These are phyloP conservation scores for Liparis tanakae DNA, from an alignment of 2,797 vertebrate genomes.

Conservation along the genomic window DNA sequence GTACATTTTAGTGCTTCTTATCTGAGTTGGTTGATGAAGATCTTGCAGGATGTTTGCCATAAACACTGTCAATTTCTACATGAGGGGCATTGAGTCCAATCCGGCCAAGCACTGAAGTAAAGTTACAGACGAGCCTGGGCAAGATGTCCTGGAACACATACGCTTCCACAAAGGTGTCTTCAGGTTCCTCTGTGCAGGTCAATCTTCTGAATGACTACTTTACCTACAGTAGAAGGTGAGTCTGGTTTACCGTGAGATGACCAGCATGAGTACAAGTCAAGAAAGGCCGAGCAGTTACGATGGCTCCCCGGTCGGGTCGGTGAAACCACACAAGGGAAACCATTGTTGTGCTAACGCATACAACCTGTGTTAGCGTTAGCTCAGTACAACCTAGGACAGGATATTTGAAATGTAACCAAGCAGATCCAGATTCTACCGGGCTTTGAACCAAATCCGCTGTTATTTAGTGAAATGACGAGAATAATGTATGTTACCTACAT, in stretches of 20 bases:
- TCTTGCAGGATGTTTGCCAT: not conserved
- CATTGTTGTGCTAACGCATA: not conserved
- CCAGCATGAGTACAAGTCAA: conserved; percentile 9
- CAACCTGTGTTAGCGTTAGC: not conserved
- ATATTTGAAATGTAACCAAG: not conserved
- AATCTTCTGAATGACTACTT: not conserved
- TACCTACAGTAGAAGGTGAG: not conserved
- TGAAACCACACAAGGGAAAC: not conserved
- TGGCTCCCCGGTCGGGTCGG: not conserved
- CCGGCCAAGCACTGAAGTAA: not conserved
- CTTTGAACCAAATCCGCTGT: conserved; percentile 10
- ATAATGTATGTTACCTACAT: conserved; percentile 20
- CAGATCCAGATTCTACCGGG: not conserved
- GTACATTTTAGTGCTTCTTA: not conserved
- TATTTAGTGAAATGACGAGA: conserved; percentile 27
- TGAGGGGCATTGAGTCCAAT: not conserved
- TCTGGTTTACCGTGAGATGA: conserved; percentile 4
- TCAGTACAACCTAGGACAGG: not conserved
- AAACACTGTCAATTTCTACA: not conserved
- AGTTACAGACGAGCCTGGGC: not conserved
- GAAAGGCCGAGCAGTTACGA: not conserved
- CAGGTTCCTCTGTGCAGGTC: not conserved
- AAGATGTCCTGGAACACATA: not conserved
- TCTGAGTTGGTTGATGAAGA: not conserved
- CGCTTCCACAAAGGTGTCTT: not conserved